Conservation (phyloP, 2,113 vertebrate species). For the Corapipo altera region DNA sequence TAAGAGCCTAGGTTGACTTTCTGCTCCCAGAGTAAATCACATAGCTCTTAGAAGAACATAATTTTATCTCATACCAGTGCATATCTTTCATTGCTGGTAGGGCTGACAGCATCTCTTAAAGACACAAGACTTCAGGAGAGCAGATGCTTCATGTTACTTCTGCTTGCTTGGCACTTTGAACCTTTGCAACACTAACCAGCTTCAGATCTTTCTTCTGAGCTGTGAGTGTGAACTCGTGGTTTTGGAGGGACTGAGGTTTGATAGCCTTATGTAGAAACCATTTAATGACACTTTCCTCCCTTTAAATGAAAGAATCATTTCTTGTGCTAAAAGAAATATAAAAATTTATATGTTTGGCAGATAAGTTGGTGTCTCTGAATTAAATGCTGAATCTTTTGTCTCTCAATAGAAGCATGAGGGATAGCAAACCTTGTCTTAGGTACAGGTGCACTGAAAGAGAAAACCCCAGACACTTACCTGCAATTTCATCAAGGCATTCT, state of each 20-base stretch:
- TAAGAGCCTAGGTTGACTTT: not conserved
- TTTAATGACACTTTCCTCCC: not conserved
- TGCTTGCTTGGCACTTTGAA: not conserved
- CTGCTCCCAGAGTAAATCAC: not conserved
- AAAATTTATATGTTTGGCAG: accelerated
- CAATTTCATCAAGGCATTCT: not conserved
- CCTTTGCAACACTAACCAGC: not conserved
- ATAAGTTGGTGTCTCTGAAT: not conserved
- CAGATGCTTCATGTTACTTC: not conserved
- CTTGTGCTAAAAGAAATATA: not conserved
- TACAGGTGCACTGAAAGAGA: not conserved
- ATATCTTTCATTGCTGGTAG: not conserved
- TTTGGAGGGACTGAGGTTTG: not conserved
- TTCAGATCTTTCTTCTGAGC: not conserved
- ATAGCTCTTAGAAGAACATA: not conserved
- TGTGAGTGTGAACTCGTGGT: not conserved
- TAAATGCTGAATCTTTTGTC: not conserved
- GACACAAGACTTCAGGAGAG: not conserved
- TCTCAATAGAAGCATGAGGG: not conserved
- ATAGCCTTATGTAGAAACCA: not conserved
- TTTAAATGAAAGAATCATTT: not conserved
- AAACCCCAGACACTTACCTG: not conserved
- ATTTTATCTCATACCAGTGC: not conserved
- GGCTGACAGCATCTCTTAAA: not conserved
- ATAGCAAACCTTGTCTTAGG: not conserved